Percentiles rank a stretch among this genome's conserved stretches.
Conservation (phyloP, 1,140 invertebrate species). For the Dinothrombium tinctorium region DNA sequence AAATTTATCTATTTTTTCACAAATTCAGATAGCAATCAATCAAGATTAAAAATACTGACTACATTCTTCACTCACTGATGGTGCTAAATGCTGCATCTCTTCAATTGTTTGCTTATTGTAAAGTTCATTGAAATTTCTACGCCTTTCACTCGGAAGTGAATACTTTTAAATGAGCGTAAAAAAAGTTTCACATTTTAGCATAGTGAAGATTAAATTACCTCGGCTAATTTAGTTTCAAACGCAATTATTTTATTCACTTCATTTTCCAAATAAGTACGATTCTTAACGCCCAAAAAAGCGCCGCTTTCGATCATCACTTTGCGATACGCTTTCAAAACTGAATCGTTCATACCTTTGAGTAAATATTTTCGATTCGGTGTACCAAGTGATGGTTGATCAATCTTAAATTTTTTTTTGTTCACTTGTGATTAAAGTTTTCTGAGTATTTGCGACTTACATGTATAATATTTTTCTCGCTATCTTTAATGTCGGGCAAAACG, state of each 20-base stretch:
- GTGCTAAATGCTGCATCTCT: conserved; percentile 7
- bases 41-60: background rate
- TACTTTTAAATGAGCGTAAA: conserved; percentile 1
- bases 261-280: conserved; percentile 13
- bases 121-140: conserved; percentile 11
- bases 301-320: conserved; percentile 44
- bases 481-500: conserved; percentile 68
- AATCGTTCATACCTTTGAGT: conserved; percentile 33
- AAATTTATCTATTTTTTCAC: background rate
- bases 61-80: conserved; percentile 6
- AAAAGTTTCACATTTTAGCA: background rate
- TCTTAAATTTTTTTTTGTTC: conserved; percentile 26
- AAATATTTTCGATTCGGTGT: conserved; percentile 43
- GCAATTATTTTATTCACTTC: conserved; percentile 31
- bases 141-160: conserved; percentile 11
- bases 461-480: conserved; percentile 47
- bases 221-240: conserved; percentile 46
- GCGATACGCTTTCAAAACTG: conserved; percentile 23
- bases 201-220: background rate
- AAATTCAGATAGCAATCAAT: too few species aligned
- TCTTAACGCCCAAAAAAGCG: conserved; percentile 41
- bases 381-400: conserved; percentile 74
- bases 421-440: too few species aligned
- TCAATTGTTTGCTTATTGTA: conserved; percentile 10
- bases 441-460: conserved; percentile 41